These are phyloP conservation scores for Spea bombifrons DNA, from an alignment of 2,113 vertebrate genomes.

Conservation along the genomic window DNA sequence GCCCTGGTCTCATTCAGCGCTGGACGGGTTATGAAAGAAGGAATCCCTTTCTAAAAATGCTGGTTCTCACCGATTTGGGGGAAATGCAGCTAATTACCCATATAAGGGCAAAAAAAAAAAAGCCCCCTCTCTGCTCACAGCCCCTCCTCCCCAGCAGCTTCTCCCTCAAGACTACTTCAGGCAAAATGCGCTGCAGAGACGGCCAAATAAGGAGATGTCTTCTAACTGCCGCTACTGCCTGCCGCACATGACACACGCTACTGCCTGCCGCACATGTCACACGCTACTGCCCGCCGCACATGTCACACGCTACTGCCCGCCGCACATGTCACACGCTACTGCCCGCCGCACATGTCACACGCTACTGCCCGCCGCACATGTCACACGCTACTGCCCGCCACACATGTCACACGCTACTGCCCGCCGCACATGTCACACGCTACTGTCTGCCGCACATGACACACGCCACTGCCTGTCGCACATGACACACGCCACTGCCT, in stretches of 20 bases:
- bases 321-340: too few species aligned
- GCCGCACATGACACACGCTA: not conserved
- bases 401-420: too few species aligned
- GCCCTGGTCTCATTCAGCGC: not conserved
- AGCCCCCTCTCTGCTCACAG: not conserved
- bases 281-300: not conserved
- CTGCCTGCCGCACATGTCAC: not conserved
- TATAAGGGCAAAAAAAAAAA: constrained; percentile 56
- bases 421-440: too few species aligned
- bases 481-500: too few species aligned
- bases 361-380: too few species aligned
- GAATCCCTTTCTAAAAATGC: constrained; percentile 24
- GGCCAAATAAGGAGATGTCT: constrained; percentile 75
- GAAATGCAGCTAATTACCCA: constrained; percentile 43
- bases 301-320: too few species aligned
- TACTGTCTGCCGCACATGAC: too few species aligned
- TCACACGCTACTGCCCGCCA: too few species aligned
- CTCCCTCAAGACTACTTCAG: constrained; percentile 19
- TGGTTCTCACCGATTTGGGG: constrained; percentile 50
- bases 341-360: too few species aligned
- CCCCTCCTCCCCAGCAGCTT: constrained; percentile 3
- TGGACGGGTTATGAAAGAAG: not conserved
- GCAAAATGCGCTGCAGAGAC: constrained; percentile 49
- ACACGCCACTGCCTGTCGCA: too few species aligned
- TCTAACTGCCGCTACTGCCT: not conserved